Percentiles rank a stretch among this genome's conserved stretches.
Evolutionary conservation across 92 coral and sea anemone genomes (phyloP).

Genomic region (Nematostella vectensis): DNA sequence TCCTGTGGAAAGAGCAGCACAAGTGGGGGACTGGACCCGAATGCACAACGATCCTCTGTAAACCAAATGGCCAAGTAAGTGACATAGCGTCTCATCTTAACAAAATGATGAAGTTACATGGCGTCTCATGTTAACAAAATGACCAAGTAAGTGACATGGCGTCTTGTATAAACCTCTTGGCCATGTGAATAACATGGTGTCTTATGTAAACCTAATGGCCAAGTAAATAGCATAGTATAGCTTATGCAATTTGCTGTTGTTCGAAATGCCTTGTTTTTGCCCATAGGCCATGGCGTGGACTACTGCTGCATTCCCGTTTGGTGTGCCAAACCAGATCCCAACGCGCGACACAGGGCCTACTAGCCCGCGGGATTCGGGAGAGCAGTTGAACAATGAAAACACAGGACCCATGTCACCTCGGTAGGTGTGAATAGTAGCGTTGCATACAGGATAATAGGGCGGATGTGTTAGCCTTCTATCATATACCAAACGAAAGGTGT

Average conservation of each 20-base stretch:
- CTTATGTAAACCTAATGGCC: no score
- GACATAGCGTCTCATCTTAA: neutral
- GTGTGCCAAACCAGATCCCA: constrained; percentile 83
- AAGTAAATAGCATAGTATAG: no score
- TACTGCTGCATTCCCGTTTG: constrained; percentile 94
- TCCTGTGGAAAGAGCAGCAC: constrained; percentile 98
- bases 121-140: no score
- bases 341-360: constrained; percentile 69
- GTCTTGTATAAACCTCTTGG: no score
- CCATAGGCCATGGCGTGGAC: constrained; percentile 97
- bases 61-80: constrained; percentile 91
- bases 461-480: neutral
- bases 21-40: constrained; percentile 99
- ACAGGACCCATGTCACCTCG: constrained; percentile 52
- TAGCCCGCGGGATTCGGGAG: constrained; percentile 36
- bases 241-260: no score
- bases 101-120: neutral
- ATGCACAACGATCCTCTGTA: constrained; percentile 98
- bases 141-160: no score
- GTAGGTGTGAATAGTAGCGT: constrained; percentile 11
- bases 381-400: constrained; percentile 28
- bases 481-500: no score
- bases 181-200: no score
- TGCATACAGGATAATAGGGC: neutral
- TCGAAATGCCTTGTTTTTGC: no score